Evolutionary conservation across 1,140 invertebrate species (phyloP), one percentile per base, ranked within the genome.

Genomic region (Matsumurasca onukii): DNA sequence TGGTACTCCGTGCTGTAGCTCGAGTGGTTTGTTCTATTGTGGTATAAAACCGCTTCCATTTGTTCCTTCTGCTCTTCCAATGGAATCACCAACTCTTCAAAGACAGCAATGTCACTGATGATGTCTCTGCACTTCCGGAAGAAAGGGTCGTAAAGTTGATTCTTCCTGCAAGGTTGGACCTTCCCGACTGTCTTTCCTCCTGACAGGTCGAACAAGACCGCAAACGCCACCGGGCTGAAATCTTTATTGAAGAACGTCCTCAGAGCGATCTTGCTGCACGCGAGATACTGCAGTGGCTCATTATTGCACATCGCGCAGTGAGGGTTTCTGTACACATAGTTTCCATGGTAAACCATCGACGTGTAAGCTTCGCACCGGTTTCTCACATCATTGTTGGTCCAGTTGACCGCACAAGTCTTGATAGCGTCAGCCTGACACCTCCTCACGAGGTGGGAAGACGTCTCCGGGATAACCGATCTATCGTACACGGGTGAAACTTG

Each of bases 301-400:
- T 78, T 73, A 71, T 86, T 84, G 73, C 86, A 88, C 12, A 81
- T 69, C 2, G 85, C 85, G 73, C 86, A 88, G 71, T 86, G 84
- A 0, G 80, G 73, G 70, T 88, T 88, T 69, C 81, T 77, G 73
- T 82, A 87, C 0, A 76, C 76, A 2, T 73, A 71, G n/a, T 74
- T 74, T 3, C 72, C 72, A 20, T 72, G 24, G 69, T 82, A 82
- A 3, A 83, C 78, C 2, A 82, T 76, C 0, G 81, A 77, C 1
- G 80, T 82, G 71, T 81, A 82, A 0, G 79, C 77, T 64, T 75
- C 73, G 69, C 81, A 82, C 3, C 71, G 67, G 17, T 67, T 63
- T 20, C 74, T n/a, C 1, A 78, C 75, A n/a, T 76, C 75, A 1
- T 71, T 69, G 34, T 80, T 74, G 0, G 69, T 77, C 77, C 78